phyloP scores from a whole-genome alignment of 2,888 invertebrate species.

The Zygaena filipendulae region DNA sequence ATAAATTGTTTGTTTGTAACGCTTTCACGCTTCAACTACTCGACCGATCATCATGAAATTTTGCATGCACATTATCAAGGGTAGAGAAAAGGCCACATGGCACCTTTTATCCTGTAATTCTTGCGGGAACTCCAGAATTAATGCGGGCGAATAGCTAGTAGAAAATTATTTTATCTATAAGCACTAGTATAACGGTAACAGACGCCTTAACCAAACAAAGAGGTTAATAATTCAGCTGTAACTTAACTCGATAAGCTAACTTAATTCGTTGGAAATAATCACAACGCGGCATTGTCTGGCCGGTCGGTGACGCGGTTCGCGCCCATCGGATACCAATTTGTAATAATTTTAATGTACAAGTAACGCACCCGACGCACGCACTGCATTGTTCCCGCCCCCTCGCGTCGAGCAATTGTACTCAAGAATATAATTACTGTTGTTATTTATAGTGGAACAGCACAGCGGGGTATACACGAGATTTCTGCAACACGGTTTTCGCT shows the following conservation, averaged over 20 bases:
- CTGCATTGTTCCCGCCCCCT: constrained; percentile 31
- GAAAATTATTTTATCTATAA: too few species aligned
- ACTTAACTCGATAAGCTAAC: constrained; percentile 38
- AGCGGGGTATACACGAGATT: constrained; percentile 29
- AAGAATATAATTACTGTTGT: constrained; percentile 44
- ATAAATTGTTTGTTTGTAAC: too few species aligned
- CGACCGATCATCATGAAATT: too few species aligned
- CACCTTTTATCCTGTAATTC: too few species aligned
- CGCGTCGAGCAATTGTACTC: constrained; percentile 33
- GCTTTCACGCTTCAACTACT: too few species aligned
- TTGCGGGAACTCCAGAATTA: too few species aligned
- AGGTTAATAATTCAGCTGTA: constrained; percentile 53
- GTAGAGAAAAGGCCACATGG: too few species aligned
- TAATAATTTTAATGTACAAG: constrained; percentile 55
- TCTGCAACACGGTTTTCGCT: too few species aligned
- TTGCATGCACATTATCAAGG: too few species aligned
- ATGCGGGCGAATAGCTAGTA: too few species aligned
- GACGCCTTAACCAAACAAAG: constrained; percentile 40
- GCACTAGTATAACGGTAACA: too few species aligned
- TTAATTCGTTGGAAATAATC: constrained; percentile 43
- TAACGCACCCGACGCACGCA: constrained; percentile 29
- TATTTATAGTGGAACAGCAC: constrained; percentile 40
- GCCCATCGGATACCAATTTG: constrained; percentile 50
- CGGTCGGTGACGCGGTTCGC: constrained; percentile 40
- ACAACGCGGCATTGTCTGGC: constrained; percentile 31